Evolutionary conservation across 2,113 vertebrate species (phyloP), one percentile per base, ranked within the genome.

Genomic region (Lathamus discolor): DNA sequence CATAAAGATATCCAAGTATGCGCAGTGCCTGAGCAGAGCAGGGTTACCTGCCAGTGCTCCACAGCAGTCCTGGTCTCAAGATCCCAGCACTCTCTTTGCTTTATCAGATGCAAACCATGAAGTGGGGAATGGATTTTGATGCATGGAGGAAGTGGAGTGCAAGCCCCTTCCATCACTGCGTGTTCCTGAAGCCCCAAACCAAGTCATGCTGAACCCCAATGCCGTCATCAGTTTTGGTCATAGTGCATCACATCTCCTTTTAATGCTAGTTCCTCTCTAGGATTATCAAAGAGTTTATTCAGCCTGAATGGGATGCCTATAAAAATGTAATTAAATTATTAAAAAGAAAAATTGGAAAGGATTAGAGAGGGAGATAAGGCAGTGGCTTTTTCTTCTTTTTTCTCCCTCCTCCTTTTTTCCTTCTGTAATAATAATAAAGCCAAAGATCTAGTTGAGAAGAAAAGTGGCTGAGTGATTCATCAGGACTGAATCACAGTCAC

Each of bases 401-500:
- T 4, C 1, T 2, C 4, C 23, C 10, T 9, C 43, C 18, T 41
- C 18, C 29, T 46, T 93, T 85, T 81, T 69, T 29, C 22, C 48
- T 80, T 73, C 57, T 61, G 28, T 74, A 79, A 92, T 74, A 83
- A 46, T 63, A 95, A 95, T 91, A 94, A 95, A 94, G 88, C 94
- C 70, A 67, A 90, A 61, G 83, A 92, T 88, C 52, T 92, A 83
- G 63, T 83, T 70, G 92, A 64, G 87, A 31, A 57, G 24, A 89
- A 92, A 90, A 81, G 80, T 20, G 37, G 18, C 76, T 73, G 83
- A n/a, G 76, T 96, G 97, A 97, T 94, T 97, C 93, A 97, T 88
- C 17, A 0, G 74, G 46, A 77, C 77, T 97, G 97, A 97, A 94
- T 97, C 96, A 96, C 69, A 79, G 80, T 2, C 85, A 3, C 82